Conservation (phyloP, 2,888 invertebrate species). For the Trisateles emortualis region DNA sequence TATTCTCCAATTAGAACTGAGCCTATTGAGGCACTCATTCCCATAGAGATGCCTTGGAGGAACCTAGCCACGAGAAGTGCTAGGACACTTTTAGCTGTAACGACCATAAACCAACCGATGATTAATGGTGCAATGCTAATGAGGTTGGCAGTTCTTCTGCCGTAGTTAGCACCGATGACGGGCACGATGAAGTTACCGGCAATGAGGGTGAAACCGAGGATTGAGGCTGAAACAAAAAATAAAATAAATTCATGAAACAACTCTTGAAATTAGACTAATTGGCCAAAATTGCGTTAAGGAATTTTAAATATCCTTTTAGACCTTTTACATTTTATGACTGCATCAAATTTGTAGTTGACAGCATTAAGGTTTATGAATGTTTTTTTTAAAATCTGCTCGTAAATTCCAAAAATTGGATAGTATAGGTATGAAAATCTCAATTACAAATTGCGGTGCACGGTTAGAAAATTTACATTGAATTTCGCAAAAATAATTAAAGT, state of each 20-base stretch:
- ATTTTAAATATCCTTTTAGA: too few species aligned
- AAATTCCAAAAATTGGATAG: too few species aligned
- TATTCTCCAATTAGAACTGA: conserved; percentile 84
- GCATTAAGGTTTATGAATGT: too few species aligned
- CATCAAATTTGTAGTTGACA: too few species aligned
- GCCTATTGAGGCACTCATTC: conserved; percentile 75
- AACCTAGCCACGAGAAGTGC: conserved; percentile 60
- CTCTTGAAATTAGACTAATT: too few species aligned
- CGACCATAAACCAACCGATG: conserved; percentile 82
- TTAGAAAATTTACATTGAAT: too few species aligned
- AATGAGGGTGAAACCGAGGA: conserved; percentile 60
- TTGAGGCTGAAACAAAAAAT: conserved; percentile 58
- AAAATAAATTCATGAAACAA: not conserved
- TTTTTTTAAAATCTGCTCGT: too few species aligned
- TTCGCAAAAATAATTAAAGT: too few species aligned
- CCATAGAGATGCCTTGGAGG: conserved; percentile 75
- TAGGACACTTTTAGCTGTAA: conserved; percentile 59
- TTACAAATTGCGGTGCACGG: too few species aligned
- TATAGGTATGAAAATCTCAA: too few species aligned
- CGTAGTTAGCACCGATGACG: conserved; percentile 79
- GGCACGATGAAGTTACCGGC: conserved; percentile 61
- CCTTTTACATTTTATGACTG: too few species aligned
- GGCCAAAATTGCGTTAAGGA: too few species aligned
- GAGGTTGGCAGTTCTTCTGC: conserved; percentile 80
- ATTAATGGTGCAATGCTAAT: conserved; percentile 74